Base-by-base conservation (phyloP, 1,140 invertebrate genomes). In the Pollicipes pollicipes region DNA sequence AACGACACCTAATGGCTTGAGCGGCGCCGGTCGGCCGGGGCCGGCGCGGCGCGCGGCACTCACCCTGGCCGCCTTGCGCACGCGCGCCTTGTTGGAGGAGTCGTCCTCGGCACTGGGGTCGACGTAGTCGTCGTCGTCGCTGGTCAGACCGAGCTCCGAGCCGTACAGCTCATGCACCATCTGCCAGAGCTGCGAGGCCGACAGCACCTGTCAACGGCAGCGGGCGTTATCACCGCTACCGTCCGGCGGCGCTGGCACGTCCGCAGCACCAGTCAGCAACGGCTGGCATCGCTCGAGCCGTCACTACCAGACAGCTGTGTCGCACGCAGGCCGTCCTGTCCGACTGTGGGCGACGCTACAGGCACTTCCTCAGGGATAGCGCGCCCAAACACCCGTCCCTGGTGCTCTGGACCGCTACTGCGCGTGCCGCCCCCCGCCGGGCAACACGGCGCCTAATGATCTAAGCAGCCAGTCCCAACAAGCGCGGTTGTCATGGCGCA, bases 121-220 rank as follows among this genome's bases (percentile, higher is more conserved):
- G 16, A 82, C 78, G 75, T 95, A 95, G 77, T 93, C 90, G 79
- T 96, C 92, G 80, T 96, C 93, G 79, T 95, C 92, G 24, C 90
- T 93, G 26, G 90, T 93, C 76, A 96, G 84, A 32, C 93, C 93
- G 73, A 96, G 82, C 80, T 96, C 91, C 76, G 92, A 90, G 66
- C 94, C 94, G 81, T 97, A 97, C 76, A 88, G 89, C 74, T 86
- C 87, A 80, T 95, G 93, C 71, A 94, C 89, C 85, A 88, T 89
- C 78, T 91, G 87, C 92, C 93, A 95, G 81, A 95, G 87, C 81
- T 95, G 90, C 77, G 90, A 86, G 69, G 87, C 86, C 74, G 85
- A 84, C 85, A 95, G 89, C 72, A 87, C 88, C 87, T 88, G 78
- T 24, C 66, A 16, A 35, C n/a, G 35, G 68, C n/a, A n/a, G n/a